These are phyloP conservation scores for Xenopus petersii DNA, from an alignment of 2,797 vertebrate genomes.

Conservation along the genomic window DNA sequence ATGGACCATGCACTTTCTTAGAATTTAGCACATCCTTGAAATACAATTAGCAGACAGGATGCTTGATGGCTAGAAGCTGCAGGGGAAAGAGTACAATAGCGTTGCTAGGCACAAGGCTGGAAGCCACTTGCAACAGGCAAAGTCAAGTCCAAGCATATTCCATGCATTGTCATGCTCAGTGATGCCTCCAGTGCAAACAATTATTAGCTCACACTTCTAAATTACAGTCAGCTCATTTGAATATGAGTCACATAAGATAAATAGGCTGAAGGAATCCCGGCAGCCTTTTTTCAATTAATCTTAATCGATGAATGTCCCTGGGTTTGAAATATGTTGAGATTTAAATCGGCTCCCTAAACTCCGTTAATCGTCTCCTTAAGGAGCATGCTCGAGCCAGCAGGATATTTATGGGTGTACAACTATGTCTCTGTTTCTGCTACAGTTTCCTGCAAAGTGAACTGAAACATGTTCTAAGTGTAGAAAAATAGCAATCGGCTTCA, in stretches of 20 bases:
- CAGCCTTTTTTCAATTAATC: conserved; percentile 1
- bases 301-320: not conserved
- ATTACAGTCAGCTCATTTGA: conserved; percentile 8
- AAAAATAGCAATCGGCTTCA: no score
- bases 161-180: conserved; percentile 28
- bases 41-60: no score
- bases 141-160: conserved; percentile 32
- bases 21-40: no score
- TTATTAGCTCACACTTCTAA: conserved; percentile 30
- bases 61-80: no score
- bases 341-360: not conserved
- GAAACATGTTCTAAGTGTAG: no score
- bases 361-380: not conserved
- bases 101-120: conserved; percentile 39
- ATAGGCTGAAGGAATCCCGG: conserved; percentile 21
- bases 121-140: conserved; percentile 28
- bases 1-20: no score
- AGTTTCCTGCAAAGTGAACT: no score
- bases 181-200: conserved; percentile 30
- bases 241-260: conserved; percentile 20
- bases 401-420: no score
- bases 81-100: not conserved
- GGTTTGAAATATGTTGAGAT: not conserved
- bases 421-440: no score
- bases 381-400: no score